Evolutionary conservation across 2,113 vertebrate genomes (phyloP), one percentile per base, ranked within the genome.

Genomic region (Castor canadensis): DNA sequence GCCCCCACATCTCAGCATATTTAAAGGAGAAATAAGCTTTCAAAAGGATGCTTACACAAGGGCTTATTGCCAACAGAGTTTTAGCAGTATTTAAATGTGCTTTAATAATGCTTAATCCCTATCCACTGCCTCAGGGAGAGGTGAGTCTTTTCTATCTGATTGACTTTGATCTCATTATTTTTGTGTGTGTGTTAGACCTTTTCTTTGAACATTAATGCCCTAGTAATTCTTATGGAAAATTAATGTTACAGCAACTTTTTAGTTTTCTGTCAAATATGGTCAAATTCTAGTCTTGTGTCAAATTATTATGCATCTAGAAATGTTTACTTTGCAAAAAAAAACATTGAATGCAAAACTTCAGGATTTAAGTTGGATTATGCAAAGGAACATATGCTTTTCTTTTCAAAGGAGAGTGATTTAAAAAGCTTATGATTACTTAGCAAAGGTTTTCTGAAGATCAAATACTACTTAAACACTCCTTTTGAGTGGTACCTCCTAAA

Each of bases 391-490:
- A 24, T 38, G 0, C 4, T 96, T 95, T 96, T 62, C 26, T 93
- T 95, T 97, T 91, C 38, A 95, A 97, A 95, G 1, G 2, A 94
- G 26, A 87, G 75, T 83, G 73, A 2, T 1, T 75, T 97, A 47
- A 91, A 84, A 93, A 93, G 56, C 77, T 95, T 92, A 77, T 72
- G 19, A 91, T 86, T 77, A 95, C 8, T 94, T 87, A 89, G 64
- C 19, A 89, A 89, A 89, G 52, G 5, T 75, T 96, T 96, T 89
- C 35, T 75, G 56, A 96, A 91, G 77, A 96, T 89, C 86, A 96
- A 96, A 87, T 82, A 13, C 56, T 66, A 71, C 69, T 84, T 77
- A 83, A 85, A 91, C 2, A 9, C 9, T 38, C 38, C 45, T 26
- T 88, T 67, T 77, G 38, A 96, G 86, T 26, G 35, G 79, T 67